These are phyloP conservation scores for Thalpophila matura DNA, from an alignment of 2,888 invertebrate species.

Conservation along the genomic window DNA sequence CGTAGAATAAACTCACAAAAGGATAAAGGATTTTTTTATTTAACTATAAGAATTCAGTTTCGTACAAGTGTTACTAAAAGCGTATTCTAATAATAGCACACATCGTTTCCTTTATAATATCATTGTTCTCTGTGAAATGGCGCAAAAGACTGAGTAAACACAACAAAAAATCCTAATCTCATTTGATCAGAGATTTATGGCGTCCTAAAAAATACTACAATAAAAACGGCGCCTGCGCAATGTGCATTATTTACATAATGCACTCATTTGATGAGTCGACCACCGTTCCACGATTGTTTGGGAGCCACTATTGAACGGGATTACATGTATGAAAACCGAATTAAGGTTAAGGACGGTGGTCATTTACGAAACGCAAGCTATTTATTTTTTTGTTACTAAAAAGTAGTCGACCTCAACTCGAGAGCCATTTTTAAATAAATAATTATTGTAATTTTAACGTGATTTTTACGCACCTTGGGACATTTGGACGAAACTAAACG, in stretches of 20 bases:
- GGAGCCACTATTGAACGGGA: constrained; percentile 39
- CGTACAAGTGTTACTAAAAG: background rate
- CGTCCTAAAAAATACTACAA: constrained; percentile 47
- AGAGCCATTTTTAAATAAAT: constrained; percentile 68
- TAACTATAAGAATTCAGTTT: background rate
- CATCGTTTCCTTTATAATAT: constrained; percentile 21
- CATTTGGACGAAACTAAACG: constrained; percentile 28
- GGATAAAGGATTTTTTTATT: background rate
- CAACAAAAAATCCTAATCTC: constrained; percentile 39
- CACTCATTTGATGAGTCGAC: constrained; percentile 62
- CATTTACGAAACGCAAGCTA: constrained; percentile 64
- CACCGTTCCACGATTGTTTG: constrained; percentile 61
- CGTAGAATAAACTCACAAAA: background rate
- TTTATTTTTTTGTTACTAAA: constrained; percentile 68
- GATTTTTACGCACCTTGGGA: constrained; percentile 67
- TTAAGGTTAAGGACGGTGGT: constrained; percentile 79
- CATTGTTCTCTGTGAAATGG: constrained; percentile 25
- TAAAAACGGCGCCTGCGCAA: constrained; percentile 56
- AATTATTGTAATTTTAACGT: constrained; percentile 70
- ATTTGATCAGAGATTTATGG: constrained; percentile 38
- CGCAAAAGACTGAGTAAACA: constrained; percentile 17
- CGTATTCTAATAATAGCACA: background rate
- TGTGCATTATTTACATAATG: constrained; percentile 66
- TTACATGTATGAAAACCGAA: constrained; percentile 63
- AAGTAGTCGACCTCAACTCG: constrained; percentile 70